Evolutionary conservation across 2,888 invertebrate species (phyloP), one percentile per base, ranked within the genome.

Genomic region (Anthophora plumipes): DNA sequence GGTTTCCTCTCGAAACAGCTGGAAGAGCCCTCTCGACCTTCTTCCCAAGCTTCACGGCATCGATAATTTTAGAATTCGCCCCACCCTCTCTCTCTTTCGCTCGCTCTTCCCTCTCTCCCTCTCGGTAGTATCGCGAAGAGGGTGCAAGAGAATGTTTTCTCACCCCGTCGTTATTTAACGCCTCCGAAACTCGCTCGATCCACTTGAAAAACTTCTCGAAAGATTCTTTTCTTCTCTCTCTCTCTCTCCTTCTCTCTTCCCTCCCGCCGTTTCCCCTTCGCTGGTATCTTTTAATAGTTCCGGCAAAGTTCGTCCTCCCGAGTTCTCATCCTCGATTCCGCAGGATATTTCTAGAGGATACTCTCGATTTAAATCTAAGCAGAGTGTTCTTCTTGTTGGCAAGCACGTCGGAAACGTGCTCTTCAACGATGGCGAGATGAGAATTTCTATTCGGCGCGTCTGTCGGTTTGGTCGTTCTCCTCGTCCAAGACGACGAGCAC

Each of bases 281-380:
- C n/a, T n/a, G 63, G 41, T 17, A 41, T 37, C 52, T 41, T 41
- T 70, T 70, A 50, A 46, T 37, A 46, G 68, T 20, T 46, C 14
- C 43, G n/a, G 63, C n/a, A 12, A 54, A 39, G 22, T 54, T 54
- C 5, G 12, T 37, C 14, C 8, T 14, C 25, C 25, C 54, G 70
- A 43, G 61, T 59, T n/a, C n/a, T 59, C 17, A 70, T 70, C 66
- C 64, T 50, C 80, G 85, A 77, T 73, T 43, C 50, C 74, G 25
- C 60, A 57, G 39, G 75, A 75, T 81, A 81, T 79, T 81, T 75
- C 75, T 66, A 54, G 76, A 61, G 78, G 39, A 81, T 78, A 78
- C 83, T 72, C 85, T 68, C 81, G 81, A 83, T 85, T 85, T 85
- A 85, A 85, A 85, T 85, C 83, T 77, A 77, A 83, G 77, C 75